Base-by-base conservation (phyloP, 1,140 invertebrate species). In the Bombus picipes region DNA sequence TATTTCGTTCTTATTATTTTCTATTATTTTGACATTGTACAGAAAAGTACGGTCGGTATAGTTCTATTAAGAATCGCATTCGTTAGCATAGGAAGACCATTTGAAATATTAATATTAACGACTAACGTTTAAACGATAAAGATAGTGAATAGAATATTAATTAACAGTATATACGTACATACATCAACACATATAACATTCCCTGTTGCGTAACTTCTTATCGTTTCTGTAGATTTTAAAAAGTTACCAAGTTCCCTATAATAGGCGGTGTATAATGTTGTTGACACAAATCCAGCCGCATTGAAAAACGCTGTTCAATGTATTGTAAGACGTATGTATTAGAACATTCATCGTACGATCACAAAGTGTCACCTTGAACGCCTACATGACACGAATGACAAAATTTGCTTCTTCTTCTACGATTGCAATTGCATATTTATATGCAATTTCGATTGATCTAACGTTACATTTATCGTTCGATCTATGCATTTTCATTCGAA, bases 371-470 rank as follows among this genome's bases (percentile, higher is more conserved):
- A 85, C 83, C 83, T 85, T 85, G 83, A 47, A 85, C 76, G 68
- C 76, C 83, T 41, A 85, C 83, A 85, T 62, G 76, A 80, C 76
- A 80, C 76, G 83, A 85, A 85, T 73, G 39, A 85, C 83, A 80
- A 84, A 68, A 76, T 85, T 73, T 72, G 53, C 41, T 85, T 85
- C 83, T 77, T 85, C 76, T 80, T 85, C 41, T 85, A 85, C 68
- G 72, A 72, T 80, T 80, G 47, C 57, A 62, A 80, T 76, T 68
- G 68, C 83, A 85, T 85, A 85, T 73, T 72, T 85, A 59, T 71
- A 79, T 80, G 59, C 34, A 62, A 66, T 59, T 66, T 70, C 37
- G 62, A 37, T 41, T 13, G 75, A 59, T 70, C n/a, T 37, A 43
- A 57, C 47, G n/a, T 78, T 39, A 5, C 59, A 47, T 43, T 71